Conservation (phyloP, 92 coral and sea anemone species). For the Porites cylindrica region DNA sequence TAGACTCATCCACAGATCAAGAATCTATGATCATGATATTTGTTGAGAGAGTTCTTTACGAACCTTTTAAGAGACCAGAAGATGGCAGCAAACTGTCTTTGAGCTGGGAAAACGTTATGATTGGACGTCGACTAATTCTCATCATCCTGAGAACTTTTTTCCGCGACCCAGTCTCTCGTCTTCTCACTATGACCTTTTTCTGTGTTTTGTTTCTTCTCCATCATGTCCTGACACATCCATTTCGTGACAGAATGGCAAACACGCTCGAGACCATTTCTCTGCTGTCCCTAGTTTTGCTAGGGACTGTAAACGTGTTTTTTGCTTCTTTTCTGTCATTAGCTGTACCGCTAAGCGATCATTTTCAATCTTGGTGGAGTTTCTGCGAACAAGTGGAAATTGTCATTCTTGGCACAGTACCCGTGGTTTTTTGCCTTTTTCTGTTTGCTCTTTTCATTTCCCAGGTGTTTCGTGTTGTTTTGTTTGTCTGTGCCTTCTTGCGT, state of each 20-base stretch:
- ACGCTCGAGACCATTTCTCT: constrained; percentile 42
- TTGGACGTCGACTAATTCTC: constrained; percentile 41
- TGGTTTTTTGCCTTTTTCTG: neutral
- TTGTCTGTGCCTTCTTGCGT: neutral
- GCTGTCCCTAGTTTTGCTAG: constrained; percentile 39
- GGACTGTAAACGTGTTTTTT: constrained; percentile 12
- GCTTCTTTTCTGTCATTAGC: constrained; percentile 43
- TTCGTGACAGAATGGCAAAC: constrained; percentile 31
- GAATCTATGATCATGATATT: neutral
- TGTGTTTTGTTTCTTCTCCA: constrained; percentile 28
- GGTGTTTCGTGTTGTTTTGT: neutral
- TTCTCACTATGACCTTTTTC: constrained; percentile 9
- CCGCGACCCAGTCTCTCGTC: constrained; percentile 12
- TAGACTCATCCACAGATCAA: neutral
- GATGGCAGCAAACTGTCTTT: constrained; percentile 12
- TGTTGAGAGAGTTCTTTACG: constrained; percentile 39
- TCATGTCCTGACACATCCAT: constrained; percentile 29
- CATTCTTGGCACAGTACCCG: constrained; percentile 34
- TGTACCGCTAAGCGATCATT: constrained; percentile 21
- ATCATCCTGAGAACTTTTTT: constrained; percentile 25
- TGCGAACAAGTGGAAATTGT: constrained; percentile 32
- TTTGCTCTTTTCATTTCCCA: neutral
- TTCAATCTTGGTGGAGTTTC: neutral
- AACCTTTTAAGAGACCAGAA: constrained; percentile 31
- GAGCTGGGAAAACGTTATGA: constrained; percentile 54